These are phyloP conservation scores for Osmerus mordax DNA, from an alignment of 2,113 vertebrate species.

Conservation along the genomic window DNA sequence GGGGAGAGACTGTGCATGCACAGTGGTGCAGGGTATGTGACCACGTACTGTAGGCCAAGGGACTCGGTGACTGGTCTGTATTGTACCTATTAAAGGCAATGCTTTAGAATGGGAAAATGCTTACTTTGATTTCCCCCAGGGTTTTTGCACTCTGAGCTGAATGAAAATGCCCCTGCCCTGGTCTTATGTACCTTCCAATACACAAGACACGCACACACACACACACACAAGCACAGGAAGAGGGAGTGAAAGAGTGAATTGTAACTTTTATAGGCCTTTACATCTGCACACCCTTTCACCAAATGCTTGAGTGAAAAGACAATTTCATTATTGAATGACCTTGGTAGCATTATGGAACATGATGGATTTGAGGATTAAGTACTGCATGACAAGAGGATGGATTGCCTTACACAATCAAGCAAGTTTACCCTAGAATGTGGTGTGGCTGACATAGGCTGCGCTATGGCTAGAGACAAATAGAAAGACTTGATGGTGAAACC, in stretches of 20 bases:
- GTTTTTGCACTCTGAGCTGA: slow-evolving; percentile 61
- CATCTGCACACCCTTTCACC: slow-evolving; percentile 32
- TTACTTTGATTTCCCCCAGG: slow-evolving; percentile 70
- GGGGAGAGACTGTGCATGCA: background rate
- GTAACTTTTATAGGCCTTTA: background rate
- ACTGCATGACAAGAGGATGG: slow-evolving; percentile 50
- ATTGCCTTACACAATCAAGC: slow-evolving; percentile 44
- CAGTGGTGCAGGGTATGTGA: slow-evolving; percentile 42
- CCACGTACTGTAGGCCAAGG: slow-evolving; percentile 53
- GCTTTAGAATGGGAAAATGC: slow-evolving; percentile 63
- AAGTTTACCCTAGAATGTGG: slow-evolving; percentile 16
- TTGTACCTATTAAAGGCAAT: slow-evolving; percentile 65
- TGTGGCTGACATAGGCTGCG: background rate
- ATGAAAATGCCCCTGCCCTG: slow-evolving; percentile 54
- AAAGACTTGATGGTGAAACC: background rate
- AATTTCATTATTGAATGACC: slow-evolving; percentile 53
- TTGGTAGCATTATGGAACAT: slow-evolving; percentile 48
- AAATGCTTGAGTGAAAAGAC: slow-evolving; percentile 42
- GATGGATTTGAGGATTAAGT: slow-evolving; percentile 49
- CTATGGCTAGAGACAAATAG: background rate
- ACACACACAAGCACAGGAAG: background rate
- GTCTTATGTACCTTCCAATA: slow-evolving; percentile 30
- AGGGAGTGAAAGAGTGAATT: too few relatives aligned
- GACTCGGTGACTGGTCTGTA: slow-evolving; percentile 55
- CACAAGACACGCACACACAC: slow-evolving; percentile 5